phyloP scores from a whole-genome alignment of 2,797 vertebrate species.

The Tinamus major region DNA sequence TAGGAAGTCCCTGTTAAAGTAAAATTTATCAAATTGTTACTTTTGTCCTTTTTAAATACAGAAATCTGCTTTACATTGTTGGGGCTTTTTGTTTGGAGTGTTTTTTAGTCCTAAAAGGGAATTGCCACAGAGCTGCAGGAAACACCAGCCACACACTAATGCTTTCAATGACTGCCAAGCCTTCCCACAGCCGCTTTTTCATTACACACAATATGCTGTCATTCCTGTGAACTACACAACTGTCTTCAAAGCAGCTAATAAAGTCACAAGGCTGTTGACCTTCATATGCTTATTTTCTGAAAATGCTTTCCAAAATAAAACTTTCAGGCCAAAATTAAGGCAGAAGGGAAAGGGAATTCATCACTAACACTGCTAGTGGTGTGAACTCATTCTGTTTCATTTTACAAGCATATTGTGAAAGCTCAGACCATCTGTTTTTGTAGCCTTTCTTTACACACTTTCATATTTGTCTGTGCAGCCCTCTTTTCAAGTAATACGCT shows the following conservation, averaged over 20 bases:
- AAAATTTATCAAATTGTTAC: background rate
- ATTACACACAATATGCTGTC: background rate
- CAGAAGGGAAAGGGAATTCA: background rate
- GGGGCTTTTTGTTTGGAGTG: background rate
- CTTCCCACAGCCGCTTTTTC: background rate
- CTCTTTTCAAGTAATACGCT: background rate
- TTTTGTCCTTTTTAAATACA: background rate
- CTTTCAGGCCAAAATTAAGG: background rate
- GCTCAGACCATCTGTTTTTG: background rate
- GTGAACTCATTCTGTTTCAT: background rate
- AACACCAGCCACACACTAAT: background rate
- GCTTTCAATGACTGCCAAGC: background rate
- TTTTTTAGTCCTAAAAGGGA: background rate
- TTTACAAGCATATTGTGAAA: background rate
- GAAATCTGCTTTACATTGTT: background rate
- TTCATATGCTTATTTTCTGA: background rate
- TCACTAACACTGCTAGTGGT: background rate
- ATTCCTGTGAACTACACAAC: background rate
- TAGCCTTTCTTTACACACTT: background rate
- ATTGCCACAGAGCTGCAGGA: slow-evolving; percentile 23
- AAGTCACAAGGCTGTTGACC: background rate
- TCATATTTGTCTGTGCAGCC: background rate
- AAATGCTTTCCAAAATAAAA: background rate
- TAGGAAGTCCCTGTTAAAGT: background rate
- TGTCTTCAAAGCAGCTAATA: background rate